Percentiles rank a stretch among this genome's conserved stretches.
Evolutionary conservation across 2,797 vertebrate genomes (phyloP).

Genomic region (Lagocephalus sceleratus): DNA sequence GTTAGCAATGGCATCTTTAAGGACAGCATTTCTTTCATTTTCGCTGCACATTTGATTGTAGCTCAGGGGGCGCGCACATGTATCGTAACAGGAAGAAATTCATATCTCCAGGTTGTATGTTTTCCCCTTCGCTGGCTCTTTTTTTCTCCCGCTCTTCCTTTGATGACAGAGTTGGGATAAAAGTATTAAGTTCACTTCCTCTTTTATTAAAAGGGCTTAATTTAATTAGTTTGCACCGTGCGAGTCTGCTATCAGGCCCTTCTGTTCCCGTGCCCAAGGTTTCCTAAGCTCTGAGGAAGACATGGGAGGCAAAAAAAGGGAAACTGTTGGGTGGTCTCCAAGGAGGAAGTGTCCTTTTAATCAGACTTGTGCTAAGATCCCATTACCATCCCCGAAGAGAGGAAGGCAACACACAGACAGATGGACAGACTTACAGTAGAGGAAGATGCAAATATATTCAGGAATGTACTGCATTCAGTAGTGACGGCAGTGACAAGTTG

Average conservation of each 20-base stretch:
- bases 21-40: slow-evolving; percentile 37
- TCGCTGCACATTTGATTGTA: slow-evolving; percentile 37
- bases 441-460: slow-evolving; percentile 36
- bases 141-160: slow-evolving; percentile 58
- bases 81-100: slow-evolving; percentile 69
- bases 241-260: slow-evolving; percentile 66
- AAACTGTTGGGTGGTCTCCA: slow-evolving; percentile 72
- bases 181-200: slow-evolving; percentile 75
- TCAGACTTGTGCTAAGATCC: slow-evolving; percentile 76
- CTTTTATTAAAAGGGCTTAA: slow-evolving; percentile 80
- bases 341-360: slow-evolving; percentile 81
- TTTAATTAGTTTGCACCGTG: slow-evolving; percentile 78
- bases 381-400: slow-evolving; percentile 72
- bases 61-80: slow-evolving; percentile 45
- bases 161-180: slow-evolving; percentile 75
- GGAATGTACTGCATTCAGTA: slow-evolving; percentile 29
- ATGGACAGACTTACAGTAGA: slow-evolving; percentile 56
- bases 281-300: slow-evolving; percentile 73
- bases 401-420: slow-evolving; percentile 48
- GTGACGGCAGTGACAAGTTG: slow-evolving; percentile 23
- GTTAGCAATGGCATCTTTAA: slow-evolving; percentile 21
- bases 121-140: slow-evolving; percentile 54
- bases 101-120: slow-evolving; percentile 72
- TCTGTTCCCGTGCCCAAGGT: slow-evolving; percentile 72
- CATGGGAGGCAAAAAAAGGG: slow-evolving; percentile 51